phyloP scores from a whole-genome alignment of 2,888 invertebrate genomes.

The Syrphus vitripennis region DNA sequence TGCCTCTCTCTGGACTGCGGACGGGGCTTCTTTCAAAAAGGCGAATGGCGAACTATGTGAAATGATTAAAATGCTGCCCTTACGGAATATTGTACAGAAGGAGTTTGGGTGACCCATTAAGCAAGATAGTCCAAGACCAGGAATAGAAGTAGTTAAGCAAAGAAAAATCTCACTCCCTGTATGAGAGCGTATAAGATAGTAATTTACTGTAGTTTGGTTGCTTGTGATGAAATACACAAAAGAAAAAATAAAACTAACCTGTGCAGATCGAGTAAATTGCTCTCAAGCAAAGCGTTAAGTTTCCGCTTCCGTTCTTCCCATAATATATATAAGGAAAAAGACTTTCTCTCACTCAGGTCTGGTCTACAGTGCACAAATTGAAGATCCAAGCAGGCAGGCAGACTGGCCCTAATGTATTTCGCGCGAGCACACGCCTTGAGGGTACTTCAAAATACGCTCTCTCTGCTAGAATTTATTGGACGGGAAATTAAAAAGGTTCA shows the following conservation, averaged over 20 bases:
- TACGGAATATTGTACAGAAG: neutral
- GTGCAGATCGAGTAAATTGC: constrained; percentile 61
- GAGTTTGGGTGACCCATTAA: neutral
- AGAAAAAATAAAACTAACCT: constrained; percentile 1
- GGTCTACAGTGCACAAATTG: neutral
- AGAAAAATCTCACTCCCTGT: neutral
- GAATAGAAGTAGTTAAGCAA: constrained; percentile 13
- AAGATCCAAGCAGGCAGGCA: constrained; percentile 18
- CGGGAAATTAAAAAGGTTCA: constrained; percentile 73
- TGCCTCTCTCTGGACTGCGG: neutral
- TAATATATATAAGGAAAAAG: constrained; percentile 22
- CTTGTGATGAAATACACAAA: too few species aligned
- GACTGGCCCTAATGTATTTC: constrained; percentile 54
- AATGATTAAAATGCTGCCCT: constrained; percentile 61
- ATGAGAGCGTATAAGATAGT: constrained; percentile 26
- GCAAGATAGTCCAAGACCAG: neutral
- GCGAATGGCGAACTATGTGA: constrained; percentile 3
- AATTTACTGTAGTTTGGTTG: constrained; percentile 31
- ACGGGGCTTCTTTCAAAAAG: constrained; percentile 10
- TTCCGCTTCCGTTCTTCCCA: constrained; percentile 57
- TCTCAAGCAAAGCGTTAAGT: constrained; percentile 61
- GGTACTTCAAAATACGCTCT: constrained; percentile 59
- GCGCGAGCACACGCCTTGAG: constrained; percentile 60
- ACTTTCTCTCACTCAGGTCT: neutral
- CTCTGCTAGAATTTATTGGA: constrained; percentile 73